Base-by-base conservation (phyloP, 2,113 vertebrate genomes). In the Heliornis fulica region DNA sequence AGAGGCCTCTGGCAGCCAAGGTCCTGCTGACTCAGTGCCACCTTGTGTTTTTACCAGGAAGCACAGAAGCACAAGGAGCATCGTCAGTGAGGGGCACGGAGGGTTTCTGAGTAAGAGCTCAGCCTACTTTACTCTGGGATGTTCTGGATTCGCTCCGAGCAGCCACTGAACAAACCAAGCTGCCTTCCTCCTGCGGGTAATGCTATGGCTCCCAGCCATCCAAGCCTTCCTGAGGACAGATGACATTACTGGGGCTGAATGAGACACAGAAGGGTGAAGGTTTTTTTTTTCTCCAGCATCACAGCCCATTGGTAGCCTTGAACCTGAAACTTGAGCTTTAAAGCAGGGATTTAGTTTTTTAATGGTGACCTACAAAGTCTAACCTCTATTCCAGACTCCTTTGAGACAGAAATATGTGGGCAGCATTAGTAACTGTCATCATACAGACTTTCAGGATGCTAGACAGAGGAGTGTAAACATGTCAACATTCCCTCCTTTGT, bases 1-100 rank as follows among this genome's bases (percentile, higher is more conserved):
- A 86, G 59, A 92, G 75, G 50, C 76, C 88, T 90, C 82, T 53
- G 71, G 70, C 85, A 90, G 88, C 78, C 61, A 86, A 88, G 91
- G 94, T 83, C 76, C 80, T 90, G 94, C 96, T 92, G 86, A 94
- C 79, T 96, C 94, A 96, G 94, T 94, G 94, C 96, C 96, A 94
- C 90, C 94, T 95, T 94, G 95, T 92, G 93, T 91, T 94, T 82
- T 79, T 53, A 83, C 53, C 77, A 80, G 93, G 92, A 96, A 97
- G 77, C 87, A 93, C 95, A 96, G 86, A 90, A 78, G 40, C 69
- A 31, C 50, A 25, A 38, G 34, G 74, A 83, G 83, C 65, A 34
- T 20, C 0, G 3, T 29, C 57, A 54, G 74, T 4, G 57, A 79
- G 92, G 89, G 91, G 71, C 83, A 74, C 41, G 45, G 61, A 53